Evolutionary conservation across 2,113 vertebrate genomes (phyloP).

Genomic region (Silurus asotus): DNA sequence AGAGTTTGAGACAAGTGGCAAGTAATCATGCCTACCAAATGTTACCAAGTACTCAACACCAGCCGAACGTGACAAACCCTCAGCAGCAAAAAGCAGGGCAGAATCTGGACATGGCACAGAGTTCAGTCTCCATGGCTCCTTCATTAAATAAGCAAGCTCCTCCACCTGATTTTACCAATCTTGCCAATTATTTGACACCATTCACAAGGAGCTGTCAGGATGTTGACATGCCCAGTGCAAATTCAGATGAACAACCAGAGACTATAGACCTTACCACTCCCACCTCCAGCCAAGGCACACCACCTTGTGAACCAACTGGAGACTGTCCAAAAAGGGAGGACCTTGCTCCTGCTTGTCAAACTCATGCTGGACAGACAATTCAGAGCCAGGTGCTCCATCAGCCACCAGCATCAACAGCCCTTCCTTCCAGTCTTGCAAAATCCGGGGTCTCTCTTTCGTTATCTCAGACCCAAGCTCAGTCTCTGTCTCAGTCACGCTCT

Average conservation of each 20-base stretch:
- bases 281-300: constrained; percentile 63
- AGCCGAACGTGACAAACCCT: constrained; percentile 40
- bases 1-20: constrained; percentile 47
- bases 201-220: constrained; percentile 73
- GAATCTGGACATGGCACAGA: constrained; percentile 50
- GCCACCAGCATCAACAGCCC: constrained; percentile 40
- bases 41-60: not conserved
- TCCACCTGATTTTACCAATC: constrained; percentile 47
- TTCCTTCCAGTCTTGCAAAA: constrained; percentile 53
- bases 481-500: constrained; percentile 71
- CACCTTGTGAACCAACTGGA: constrained; percentile 61
- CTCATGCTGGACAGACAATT: constrained; percentile 36
- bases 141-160: constrained; percentile 58
- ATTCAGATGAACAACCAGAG: constrained; percentile 78
- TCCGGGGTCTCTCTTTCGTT: constrained; percentile 68
- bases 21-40: constrained; percentile 13
- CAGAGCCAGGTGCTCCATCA: constrained; percentile 59
- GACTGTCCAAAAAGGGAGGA: constrained; percentile 57
- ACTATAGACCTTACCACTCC: constrained; percentile 83
- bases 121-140: constrained; percentile 54
- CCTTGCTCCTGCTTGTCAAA: constrained; percentile 36
- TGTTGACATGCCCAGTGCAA: constrained; percentile 90
- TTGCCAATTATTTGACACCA: constrained; percentile 56
- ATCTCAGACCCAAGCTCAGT: constrained; percentile 70
- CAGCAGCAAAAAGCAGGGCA: constrained; percentile 51